Percentiles rank a stretch among this genome's conserved stretches.
phyloP scores from a whole-genome alignment of 2,888 invertebrate genomes.

The Cactoblastis cactorum region DNA sequence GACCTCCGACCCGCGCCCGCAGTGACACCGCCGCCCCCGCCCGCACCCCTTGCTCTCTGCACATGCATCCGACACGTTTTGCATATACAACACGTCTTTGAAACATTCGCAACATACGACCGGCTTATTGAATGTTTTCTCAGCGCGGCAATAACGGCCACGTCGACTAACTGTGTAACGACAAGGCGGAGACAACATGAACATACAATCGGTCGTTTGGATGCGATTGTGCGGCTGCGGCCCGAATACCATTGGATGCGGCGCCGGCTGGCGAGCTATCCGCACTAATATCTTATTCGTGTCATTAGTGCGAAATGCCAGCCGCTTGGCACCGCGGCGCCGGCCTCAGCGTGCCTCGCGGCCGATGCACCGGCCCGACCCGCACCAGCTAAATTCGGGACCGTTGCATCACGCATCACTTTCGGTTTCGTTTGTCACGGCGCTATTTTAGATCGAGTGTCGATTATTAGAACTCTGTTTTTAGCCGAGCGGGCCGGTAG shows the following conservation, averaged over 20 bases:
- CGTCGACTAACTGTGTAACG: slow-evolving; percentile 24
- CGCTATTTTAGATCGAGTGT: slow-evolving; percentile 74
- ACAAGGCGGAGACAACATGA: slow-evolving; percentile 17
- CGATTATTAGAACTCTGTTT: slow-evolving; percentile 75
- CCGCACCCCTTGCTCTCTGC: slow-evolving; percentile 23
- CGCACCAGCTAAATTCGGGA: slow-evolving; percentile 71
- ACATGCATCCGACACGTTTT: slow-evolving; percentile 32
- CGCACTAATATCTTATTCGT: slow-evolving; percentile 77
- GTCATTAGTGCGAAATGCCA: slow-evolving; percentile 79
- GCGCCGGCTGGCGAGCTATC: slow-evolving; percentile 56
- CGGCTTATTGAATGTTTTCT: slow-evolving; percentile 40
- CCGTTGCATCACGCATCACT: slow-evolving; percentile 77
- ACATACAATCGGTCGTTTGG: slow-evolving; percentile 39
- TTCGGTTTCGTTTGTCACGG: slow-evolving; percentile 77
- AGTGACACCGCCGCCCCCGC: slow-evolving; percentile 44
- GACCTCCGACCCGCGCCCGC: slow-evolving; percentile 70
- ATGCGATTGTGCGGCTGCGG: slow-evolving; percentile 52
- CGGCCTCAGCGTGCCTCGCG: slow-evolving; percentile 54
- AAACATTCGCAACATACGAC: slow-evolving; percentile 33
- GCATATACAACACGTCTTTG: slow-evolving; percentile 35
- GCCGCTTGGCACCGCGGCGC: slow-evolving; percentile 66
- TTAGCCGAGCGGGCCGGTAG: slow-evolving; percentile 54
- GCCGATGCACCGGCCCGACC: slow-evolving; percentile 68
- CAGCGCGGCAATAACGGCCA: slow-evolving; percentile 40
- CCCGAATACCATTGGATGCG: slow-evolving; percentile 53